Evolutionary conservation across 2,113 vertebrate genomes (phyloP).

Genomic region (Hyaena hyaena): DNA sequence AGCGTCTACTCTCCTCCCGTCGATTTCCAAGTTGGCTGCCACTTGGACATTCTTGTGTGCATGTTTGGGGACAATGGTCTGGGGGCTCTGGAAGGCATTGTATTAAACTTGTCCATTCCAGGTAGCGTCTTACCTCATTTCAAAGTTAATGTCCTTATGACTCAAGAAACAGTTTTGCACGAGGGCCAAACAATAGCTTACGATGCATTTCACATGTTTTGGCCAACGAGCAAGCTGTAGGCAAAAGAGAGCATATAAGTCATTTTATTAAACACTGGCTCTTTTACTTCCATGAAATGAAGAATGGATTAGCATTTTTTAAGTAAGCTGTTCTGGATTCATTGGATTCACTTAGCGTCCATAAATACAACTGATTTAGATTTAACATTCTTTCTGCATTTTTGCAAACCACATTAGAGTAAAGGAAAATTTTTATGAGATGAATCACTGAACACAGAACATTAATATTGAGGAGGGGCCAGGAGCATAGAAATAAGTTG

Average conservation of each 20-base stretch:
- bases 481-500: background rate
- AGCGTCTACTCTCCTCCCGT: background rate
- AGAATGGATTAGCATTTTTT: background rate
- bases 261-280: constrained; percentile 32
- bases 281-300: background rate
- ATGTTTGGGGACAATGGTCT: fast-evolving
- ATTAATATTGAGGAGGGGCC: background rate
- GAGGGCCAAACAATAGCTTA: background rate
- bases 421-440: background rate
- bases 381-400: background rate
- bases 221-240: background rate
- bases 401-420: background rate
- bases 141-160: background rate
- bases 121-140: background rate
- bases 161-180: background rate
- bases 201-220: background rate
- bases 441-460: background rate
- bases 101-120: fast-evolving
- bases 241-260: background rate
- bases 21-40: background rate
- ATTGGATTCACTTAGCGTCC: background rate
- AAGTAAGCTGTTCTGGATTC: background rate
- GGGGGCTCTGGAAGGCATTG: fast-evolving
- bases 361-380: background rate
- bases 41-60: fast-evolving